These are phyloP conservation scores for Axinella damicornis DNA, from an alignment of 37 sponge, comb jelly and placozoan species.

Conservation along the genomic window DNA sequence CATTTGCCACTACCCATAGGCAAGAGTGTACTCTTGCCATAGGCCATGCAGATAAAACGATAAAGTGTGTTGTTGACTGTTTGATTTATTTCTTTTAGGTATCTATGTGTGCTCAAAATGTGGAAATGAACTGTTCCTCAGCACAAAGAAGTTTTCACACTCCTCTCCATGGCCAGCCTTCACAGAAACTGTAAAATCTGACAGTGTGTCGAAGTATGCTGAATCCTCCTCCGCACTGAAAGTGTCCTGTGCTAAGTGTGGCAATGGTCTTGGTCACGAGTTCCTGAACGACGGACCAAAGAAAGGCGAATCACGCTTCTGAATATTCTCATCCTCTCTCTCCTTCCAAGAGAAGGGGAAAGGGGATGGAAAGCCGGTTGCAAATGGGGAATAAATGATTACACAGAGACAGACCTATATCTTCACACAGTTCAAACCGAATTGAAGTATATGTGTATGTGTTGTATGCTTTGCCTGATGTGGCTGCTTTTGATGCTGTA, in stretches of 20 bases:
- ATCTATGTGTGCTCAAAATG: conserved; percentile 96
- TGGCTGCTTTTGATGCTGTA: not conserved
- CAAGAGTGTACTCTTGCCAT: no score
- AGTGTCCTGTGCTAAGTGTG: conserved; percentile 95
- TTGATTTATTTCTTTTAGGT: conserved; percentile 60
- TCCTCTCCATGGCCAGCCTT: conserved; percentile 98
- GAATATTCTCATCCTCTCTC: conserved; percentile 99
- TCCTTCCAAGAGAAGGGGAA: conserved; percentile 76
- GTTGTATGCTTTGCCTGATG: not conserved
- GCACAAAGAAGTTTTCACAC: conserved; percentile 92
- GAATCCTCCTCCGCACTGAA: conserved; percentile 77
- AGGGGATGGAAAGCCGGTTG: not conserved
- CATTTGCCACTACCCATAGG: no score
- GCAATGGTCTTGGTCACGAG: conserved; percentile 96
- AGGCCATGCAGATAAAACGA: no score
- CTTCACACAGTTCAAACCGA: no score
- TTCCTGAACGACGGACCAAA: conserved; percentile 95
- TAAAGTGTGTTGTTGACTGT: no score
- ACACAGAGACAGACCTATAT: no score
- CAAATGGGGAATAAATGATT: no score
- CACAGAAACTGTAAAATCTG: conserved; percentile 85
- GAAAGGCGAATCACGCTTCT: conserved; percentile 93
- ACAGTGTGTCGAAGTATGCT: conserved; percentile 86
- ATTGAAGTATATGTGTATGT: no score
- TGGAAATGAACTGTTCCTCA: conserved; percentile 86